Evolutionary conservation across 2,797 vertebrate genomes (phyloP), one percentile per base, ranked within the genome.

Genomic region (Poeciliopsis turneri): DNA sequence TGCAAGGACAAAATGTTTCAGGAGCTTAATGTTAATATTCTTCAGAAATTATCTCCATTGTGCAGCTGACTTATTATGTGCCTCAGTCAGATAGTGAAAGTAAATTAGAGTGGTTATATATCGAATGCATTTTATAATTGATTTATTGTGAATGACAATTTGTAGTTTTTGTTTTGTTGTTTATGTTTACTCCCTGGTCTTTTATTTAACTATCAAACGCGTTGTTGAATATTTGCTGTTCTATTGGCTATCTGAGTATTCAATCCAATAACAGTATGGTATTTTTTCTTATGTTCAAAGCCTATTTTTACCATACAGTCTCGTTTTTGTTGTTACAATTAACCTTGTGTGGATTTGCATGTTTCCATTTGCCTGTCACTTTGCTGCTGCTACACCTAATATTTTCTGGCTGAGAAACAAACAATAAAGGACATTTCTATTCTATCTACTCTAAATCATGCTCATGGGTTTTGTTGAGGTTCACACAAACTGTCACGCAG

Each of bases 381-480:
- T 61, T 61, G 28, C 57, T 33, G 16, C 61, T 66, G 59, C 9
- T 36, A 39, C 30, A 9, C 18, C 61, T 36, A 64, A 59, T 36
- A 30, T 64, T 36, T 36, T 7, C 33, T 28, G 55, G 36, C 30
- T 36, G 2, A 36, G 33, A 18, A 28, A 36, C 33, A 18, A 13
- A 10, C 16, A 64, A 20, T 64, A 20, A 64, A 64, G 30, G 30
- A 64, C n/a, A 64, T 64, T 43, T 69, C 36, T 66, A 36, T 66
- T 39, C 18, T 6, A 64, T 33, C 5, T 36, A 36, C 2, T 39
- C 18, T 64, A 36, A 68, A 16, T 12, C 4, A 59, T 43, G 51
- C 25, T 20, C 7, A 11, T 74, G 7, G 53, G 72, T 77, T 75
- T 57, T 2, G 76, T 70, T 75, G 53, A 75, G 15, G 23, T 55